Percentiles rank a stretch among this genome's conserved stretches.
Conservation (phyloP, 2,113 vertebrate genomes). For the Oceanodroma tethys region DNA sequence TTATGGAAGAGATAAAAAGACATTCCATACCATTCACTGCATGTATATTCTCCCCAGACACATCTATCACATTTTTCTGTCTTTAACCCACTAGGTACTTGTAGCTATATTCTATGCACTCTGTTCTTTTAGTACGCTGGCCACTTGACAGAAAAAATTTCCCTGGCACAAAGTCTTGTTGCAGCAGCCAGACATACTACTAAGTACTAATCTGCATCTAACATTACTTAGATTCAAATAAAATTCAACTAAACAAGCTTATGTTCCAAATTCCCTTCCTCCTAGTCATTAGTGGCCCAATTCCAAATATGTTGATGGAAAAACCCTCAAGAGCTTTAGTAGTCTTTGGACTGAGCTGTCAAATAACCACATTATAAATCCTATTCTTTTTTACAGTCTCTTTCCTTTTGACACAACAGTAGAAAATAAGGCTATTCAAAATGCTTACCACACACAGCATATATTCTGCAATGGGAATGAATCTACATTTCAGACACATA, state of each 20-base stretch:
- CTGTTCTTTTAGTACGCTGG: background rate
- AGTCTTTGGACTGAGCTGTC: conserved; percentile 15
- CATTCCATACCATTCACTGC: background rate
- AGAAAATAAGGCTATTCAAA: conserved; percentile 25
- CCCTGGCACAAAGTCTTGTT: background rate
- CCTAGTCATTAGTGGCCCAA: background rate
- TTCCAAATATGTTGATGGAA: conserved; percentile 11
- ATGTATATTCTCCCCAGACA: background rate
- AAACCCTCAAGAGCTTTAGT: background rate
- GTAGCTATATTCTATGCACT: background rate
- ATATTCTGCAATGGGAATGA: background rate
- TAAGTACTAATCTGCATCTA: conserved; percentile 7
- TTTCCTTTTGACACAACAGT: background rate
- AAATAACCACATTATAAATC: conserved; percentile 42
- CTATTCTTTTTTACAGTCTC: background rate
- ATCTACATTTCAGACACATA: background rate
- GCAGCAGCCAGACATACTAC: background rate
- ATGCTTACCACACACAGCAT: background rate
- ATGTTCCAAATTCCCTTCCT: background rate
- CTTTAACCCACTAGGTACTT: background rate
- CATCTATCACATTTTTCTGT: background rate
- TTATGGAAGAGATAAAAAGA: background rate
- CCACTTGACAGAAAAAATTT: background rate
- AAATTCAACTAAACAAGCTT: background rate
- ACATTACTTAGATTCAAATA: background rate